Evolutionary conservation across 2,113 vertebrate species (phyloP), one percentile per base, ranked within the genome.

Genomic region (Sialia sialis): DNA sequence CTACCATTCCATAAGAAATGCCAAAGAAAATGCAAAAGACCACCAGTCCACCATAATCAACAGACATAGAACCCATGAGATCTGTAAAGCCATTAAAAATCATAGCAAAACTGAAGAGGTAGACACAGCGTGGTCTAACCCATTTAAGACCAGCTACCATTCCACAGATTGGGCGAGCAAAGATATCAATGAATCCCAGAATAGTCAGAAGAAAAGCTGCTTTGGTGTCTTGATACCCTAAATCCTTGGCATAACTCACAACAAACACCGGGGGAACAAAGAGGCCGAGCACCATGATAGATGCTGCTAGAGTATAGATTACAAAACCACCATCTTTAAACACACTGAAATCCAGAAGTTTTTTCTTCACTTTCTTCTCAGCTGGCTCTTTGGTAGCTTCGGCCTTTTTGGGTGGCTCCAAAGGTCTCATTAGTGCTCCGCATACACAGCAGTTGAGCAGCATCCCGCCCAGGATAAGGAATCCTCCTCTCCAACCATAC

Each of bases 1-100:
- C 99, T 95, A 99, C 99, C 99, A 99, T 99, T 77, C 99, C 99
- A 0, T 99, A 99, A 70, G 99, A 99, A 95, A 99, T 96, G 89
- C 99, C 99, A 36, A 99, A 99, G 97, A 99, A 99, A 97, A 99
- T 97, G 85, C 99, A 99, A 92, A 98, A 99, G 59, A 98, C 97
- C 38, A 98, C 98, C 84, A 99, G 97, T 17, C 98, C 96, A 1
- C 81, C 5, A 5, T 99, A 99, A 94, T 98, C 97, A 9, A 56
- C 46, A 67, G 98, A 94, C 21, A 98, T 95, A 59, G 99, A 99
- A 11, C 99, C 98, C 30, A 99, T 70, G n/a, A 99, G 97, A 97
- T 99, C 99, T 1, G 99, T 98, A 62, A 95, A 89, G 34, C 99
- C 99, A 7, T 99, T 99, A 96, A 99, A 99, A 83, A 99, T 83